Evolutionary conservation across 2,113 vertebrate species (phyloP).

Genomic region (Lucifuga dentata): DNA sequence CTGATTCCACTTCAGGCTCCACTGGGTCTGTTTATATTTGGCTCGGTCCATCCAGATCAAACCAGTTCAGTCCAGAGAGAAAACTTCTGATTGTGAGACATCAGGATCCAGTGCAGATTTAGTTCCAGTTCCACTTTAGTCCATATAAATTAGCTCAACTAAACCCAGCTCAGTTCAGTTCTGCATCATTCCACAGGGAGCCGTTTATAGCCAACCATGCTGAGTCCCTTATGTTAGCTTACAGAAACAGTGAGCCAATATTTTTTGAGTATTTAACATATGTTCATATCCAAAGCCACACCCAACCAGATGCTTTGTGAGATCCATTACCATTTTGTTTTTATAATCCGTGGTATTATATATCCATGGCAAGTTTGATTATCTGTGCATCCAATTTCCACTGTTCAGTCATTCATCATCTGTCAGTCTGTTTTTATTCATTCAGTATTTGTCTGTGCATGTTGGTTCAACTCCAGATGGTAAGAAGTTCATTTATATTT

Average conservation of each 20-base stretch:
- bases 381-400: conserved; percentile 18
- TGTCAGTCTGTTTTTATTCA: conserved; percentile 1
- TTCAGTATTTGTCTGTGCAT: conserved; percentile 13
- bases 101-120: conserved; percentile 16
- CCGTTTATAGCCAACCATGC: conserved; percentile 1
- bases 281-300: conserved; percentile 27
- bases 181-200: conserved; percentile 27
- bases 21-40: conserved; percentile 2
- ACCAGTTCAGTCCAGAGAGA: conserved; percentile 12
- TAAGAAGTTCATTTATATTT: conserved; percentile 17
- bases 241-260: conserved; percentile 12
- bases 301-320: not conserved
- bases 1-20: conserved; percentile 29
- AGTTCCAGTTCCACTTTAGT: conserved; percentile 36
- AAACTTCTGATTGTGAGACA: conserved; percentile 9
- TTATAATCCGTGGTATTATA: conserved; percentile 20
- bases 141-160: not conserved
- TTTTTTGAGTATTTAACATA: not conserved
- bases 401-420: conserved; percentile 5
- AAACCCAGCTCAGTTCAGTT: conserved; percentile 9
- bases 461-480: conserved; percentile 7
- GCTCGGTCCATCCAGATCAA: conserved; percentile 10
- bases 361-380: conserved; percentile 37
- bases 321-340: conserved; percentile 18
- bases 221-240: conserved; percentile 4